Percentiles rank a stretch among this genome's conserved stretches.
These are phyloP conservation scores for Lithobates sylvaticus DNA, from an alignment of 2,797 vertebrate species.

Conservation along the genomic window DNA sequence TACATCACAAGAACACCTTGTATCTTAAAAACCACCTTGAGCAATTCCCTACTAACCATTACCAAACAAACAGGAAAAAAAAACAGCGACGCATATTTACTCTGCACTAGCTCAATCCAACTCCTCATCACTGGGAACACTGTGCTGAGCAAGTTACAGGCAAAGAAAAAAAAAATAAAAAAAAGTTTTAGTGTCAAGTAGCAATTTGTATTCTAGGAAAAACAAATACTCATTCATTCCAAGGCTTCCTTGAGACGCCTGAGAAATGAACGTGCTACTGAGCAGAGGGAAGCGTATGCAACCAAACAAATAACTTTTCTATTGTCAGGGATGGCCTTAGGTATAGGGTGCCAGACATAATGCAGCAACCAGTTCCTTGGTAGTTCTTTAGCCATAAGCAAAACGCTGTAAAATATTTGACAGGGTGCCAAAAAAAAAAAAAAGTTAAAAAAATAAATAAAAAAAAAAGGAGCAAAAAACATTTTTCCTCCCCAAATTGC, in stretches of 20 bases:
- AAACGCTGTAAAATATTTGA: too few relatives aligned
- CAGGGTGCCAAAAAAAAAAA: too few relatives aligned
- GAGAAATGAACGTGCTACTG: slow-evolving; percentile 16
- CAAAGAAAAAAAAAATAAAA: background rate
- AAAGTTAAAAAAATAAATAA: too few relatives aligned
- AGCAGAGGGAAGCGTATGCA: background rate
- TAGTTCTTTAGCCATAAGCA: too few relatives aligned
- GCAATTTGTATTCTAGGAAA: slow-evolving; percentile 42
- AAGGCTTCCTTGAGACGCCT: slow-evolving; percentile 1
- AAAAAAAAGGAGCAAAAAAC: too few relatives aligned
- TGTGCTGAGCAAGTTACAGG: slow-evolving; percentile 31
- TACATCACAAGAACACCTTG: slow-evolving; percentile 31
- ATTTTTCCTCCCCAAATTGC: too few relatives aligned
- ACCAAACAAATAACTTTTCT: background rate
- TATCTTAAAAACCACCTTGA: slow-evolving; percentile 23
- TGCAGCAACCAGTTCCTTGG: background rate
- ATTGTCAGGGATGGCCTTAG: too few relatives aligned
- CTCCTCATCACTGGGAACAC: slow-evolving; percentile 22
- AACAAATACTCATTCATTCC: slow-evolving; percentile 41
- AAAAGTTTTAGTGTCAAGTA: slow-evolving; percentile 9
- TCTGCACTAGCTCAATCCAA: background rate
- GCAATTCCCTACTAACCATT: background rate
- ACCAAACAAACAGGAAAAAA: background rate
- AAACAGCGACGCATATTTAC: slow-evolving; percentile 4
- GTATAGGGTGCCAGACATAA: background rate